Conservation (phyloP, 2,888 invertebrate species). For the Hermaeophaga mercurialis region DNA sequence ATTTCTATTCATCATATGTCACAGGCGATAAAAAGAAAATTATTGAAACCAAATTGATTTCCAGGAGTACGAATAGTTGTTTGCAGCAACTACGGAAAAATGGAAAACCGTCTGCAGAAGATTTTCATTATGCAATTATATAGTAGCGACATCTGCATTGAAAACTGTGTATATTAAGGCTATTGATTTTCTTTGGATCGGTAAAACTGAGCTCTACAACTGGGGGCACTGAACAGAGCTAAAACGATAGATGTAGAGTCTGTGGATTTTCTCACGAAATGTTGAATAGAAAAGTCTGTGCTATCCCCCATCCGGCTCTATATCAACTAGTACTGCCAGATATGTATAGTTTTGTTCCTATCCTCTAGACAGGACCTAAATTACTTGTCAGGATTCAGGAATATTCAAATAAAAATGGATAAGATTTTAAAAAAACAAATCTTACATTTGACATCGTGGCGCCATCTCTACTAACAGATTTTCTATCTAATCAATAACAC, state of each 20-base stretch:
- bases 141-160: slow-evolving; percentile 3
- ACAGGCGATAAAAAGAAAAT: neutral
- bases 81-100: neutral
- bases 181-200: neutral
- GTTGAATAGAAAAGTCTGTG: too few relatives aligned
- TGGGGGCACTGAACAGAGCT: neutral
- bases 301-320: too few relatives aligned
- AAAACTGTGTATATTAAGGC: neutral
- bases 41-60: slow-evolving; percentile 6
- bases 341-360: too few relatives aligned
- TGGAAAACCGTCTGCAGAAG: slow-evolving; percentile 2
- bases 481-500: too few relatives aligned
- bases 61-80: neutral
- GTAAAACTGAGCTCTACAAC: too few relatives aligned
- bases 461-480: too few relatives aligned
- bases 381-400: too few relatives aligned
- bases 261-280: neutral
- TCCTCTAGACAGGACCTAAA: neutral
- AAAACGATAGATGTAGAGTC: neutral
- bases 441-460: too few relatives aligned
- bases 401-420: too few relatives aligned
- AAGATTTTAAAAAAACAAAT: too few relatives aligned
- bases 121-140: slow-evolving; percentile 13
- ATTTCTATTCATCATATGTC: neutral
- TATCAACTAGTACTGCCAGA: too few relatives aligned